Percentiles rank a stretch among this genome's conserved stretches.
Evolutionary conservation across 2,888 invertebrate species (phyloP).

Genomic region (Stenchaetothrips biformis): DNA sequence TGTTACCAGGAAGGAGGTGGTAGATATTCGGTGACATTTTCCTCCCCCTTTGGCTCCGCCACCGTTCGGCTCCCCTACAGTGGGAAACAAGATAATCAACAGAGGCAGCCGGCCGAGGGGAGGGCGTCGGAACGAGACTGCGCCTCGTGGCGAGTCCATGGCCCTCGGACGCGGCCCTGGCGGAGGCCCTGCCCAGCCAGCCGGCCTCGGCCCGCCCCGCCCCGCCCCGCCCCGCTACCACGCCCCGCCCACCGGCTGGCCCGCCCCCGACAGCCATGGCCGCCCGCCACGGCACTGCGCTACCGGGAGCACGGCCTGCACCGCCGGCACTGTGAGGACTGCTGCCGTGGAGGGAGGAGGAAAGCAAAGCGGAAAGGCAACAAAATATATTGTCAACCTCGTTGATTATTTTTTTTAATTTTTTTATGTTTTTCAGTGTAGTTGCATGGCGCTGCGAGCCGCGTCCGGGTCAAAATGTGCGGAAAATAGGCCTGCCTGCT

Average conservation of each 20-base stretch:
- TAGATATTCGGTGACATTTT: not conserved
- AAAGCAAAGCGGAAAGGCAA: too few species aligned
- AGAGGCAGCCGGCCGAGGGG: not conserved
- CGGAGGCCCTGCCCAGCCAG: not conserved
- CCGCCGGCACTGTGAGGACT: too few species aligned
- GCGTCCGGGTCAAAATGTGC: too few species aligned
- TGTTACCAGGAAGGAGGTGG: too few species aligned
- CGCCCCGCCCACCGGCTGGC: not conserved
- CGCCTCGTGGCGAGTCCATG: not conserved
- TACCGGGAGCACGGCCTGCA: not conserved
- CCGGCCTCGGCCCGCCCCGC: not conserved
- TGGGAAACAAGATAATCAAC: conserved; percentile 9
- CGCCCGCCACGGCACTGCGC: not conserved
- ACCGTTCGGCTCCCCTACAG: not conserved
- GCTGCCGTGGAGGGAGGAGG: too few species aligned
- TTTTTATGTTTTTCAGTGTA: too few species aligned
- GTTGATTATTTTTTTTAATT: too few species aligned
- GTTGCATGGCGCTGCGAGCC: too few species aligned
- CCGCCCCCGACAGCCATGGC: not conserved
- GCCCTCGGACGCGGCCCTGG: not conserved
- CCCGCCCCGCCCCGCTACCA: not conserved
- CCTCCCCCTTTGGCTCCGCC: not conserved
- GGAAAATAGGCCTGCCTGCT: too few species aligned
- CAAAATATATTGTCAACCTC: too few species aligned
- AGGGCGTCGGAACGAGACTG: not conserved